Evolutionary conservation across 2,888 invertebrate species (phyloP), one percentile per base, ranked within the genome.

Genomic region (Ctena decussata): DNA sequence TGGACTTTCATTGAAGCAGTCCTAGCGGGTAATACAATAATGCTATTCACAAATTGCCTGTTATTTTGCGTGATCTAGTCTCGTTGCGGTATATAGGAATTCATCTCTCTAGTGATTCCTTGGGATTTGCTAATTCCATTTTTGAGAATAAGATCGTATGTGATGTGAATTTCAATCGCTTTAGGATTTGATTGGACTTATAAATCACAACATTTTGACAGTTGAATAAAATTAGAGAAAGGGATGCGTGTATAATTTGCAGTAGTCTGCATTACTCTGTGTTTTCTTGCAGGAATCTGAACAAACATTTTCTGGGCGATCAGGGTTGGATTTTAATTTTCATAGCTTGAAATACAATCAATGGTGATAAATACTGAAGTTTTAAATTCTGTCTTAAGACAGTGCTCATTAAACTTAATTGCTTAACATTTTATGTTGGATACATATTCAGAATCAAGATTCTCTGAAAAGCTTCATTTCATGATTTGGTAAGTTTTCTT

Each of bases 181-280:
- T 65, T 65, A 35, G 30, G 65, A 65, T 65, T 65, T 65, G 65
- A 65, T 65, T 65, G 65, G 65, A 65, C 65, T 65, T 65, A 65
- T 65, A 65, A 65, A 65, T 65, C 65, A 35, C 65, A 65, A 65
- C 65, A 65, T 65, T 65, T 65, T 35, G 65, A 65, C 65, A 65
- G 21, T 35, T 35, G 65, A 65, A 65, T 65, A 35, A 35, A 65
- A 65, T 65, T 65, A 65, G 35, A 1, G 65, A 35, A 35, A 65
- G 21, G 35, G 35, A 65, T 65, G 65, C 21, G 27, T 65, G 65
- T 65, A 65, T 65, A 35, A 65, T 65, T 65, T 65, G 65, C 35
- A 15, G 24, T 8, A 8, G 65, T 65, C 65, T 65, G 65, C 65
- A 57, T 3, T n/a, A n/a, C n/a, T n/a, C n/a, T n/a, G n/a, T n/a